Evolutionary conservation across 2,888 invertebrate genomes (phyloP).

Genomic region (Temnothorax ravouxi): DNA sequence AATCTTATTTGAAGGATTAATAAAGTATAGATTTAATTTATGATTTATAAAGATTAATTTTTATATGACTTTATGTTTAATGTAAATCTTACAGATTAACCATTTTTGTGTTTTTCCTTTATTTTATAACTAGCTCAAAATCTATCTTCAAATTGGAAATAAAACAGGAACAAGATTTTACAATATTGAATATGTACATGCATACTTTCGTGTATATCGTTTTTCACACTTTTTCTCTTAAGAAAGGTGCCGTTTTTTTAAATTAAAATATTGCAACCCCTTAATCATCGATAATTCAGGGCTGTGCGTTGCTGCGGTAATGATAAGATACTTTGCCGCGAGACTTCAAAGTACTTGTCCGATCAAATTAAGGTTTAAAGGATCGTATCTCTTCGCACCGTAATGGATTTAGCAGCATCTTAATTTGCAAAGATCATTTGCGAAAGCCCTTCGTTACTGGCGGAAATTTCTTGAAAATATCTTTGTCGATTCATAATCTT

Average conservation of each 20-base stretch:
- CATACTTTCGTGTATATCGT: not conserved
- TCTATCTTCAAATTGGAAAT: not conserved
- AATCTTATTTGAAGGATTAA: conserved; percentile 2
- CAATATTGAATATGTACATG: not conserved
- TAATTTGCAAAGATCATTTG: conserved; percentile 15
- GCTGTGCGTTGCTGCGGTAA: conserved; percentile 8
- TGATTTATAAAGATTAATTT: not conserved
- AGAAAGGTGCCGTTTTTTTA: not conserved
- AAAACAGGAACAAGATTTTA: not conserved
- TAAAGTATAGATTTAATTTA: not conserved
- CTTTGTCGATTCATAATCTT: not conserved
- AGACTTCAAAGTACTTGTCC: conserved; percentile 24
- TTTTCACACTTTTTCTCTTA: not conserved
- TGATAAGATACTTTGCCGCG: conserved; percentile 18
- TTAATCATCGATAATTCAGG: not conserved
- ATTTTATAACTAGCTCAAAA: not conserved
- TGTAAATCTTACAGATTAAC: not conserved
- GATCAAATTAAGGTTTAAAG: conserved; percentile 32
- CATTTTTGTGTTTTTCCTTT: not conserved
- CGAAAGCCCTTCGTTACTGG: not conserved
- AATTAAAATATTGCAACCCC: conserved; percentile 1
- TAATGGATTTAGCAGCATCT: conserved; percentile 36
- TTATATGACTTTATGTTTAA: not conserved
- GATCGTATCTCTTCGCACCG: not conserved
- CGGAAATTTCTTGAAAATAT: conserved; percentile 12